Conservation (phyloP, 2,797 vertebrate species). For the Cossypha polioptera region DNA sequence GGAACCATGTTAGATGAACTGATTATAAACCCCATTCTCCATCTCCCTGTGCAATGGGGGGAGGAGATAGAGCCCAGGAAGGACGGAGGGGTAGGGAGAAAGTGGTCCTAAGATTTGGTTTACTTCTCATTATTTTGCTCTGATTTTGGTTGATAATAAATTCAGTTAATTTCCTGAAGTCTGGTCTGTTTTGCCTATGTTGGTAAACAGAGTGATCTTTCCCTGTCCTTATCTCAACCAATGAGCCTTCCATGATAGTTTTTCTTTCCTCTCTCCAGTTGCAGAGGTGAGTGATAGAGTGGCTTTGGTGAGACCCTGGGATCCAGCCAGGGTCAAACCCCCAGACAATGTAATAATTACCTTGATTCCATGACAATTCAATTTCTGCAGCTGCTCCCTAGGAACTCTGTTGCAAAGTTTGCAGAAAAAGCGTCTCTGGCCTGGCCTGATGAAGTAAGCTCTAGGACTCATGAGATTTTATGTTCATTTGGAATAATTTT, state of each 20-base stretch:
- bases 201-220: not conserved
- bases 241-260: not conserved
- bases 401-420: not conserved
- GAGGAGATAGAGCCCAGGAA: not conserved
- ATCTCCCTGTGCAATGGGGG: too few species aligned
- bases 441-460: not conserved
- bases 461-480: not conserved
- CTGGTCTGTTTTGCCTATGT: not conserved
- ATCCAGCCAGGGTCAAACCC: not conserved
- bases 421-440: not conserved
- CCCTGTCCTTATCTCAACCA: not conserved
- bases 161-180: not conserved
- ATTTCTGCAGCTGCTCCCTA: not conserved
- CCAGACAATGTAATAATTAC: not conserved
- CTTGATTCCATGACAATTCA: not conserved
- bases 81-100: not conserved
- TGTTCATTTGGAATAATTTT: not conserved
- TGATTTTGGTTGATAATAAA: not conserved
- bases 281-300: not conserved
- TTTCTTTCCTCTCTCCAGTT: not conserved
- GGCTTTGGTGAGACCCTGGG: not conserved
- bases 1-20: fast-evolving
- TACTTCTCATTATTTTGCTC: not conserved
- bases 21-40: not conserved
- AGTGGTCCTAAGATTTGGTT: not conserved